Evolutionary conservation across 2,113 vertebrate species (phyloP), one percentile per base, ranked within the genome.

Genomic region (Glaucomys volans): DNA sequence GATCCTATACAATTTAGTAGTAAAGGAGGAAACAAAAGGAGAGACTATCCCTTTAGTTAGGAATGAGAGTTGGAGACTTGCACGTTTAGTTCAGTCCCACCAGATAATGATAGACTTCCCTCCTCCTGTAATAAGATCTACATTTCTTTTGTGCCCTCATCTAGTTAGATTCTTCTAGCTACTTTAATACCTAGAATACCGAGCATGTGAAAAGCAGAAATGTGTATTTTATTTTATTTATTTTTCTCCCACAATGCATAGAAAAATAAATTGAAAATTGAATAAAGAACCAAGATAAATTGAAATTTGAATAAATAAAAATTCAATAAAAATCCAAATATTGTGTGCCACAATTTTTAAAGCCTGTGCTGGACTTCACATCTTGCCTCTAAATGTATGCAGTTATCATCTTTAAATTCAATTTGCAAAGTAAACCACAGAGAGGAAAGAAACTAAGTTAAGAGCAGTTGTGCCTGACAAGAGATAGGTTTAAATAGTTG

Each of bases 191-290:
- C 1, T 32, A 26, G 28, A 3, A 18, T 64, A 62, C 0, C 42
- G n/a, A 80, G 22, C 4, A 64, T 17, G 52, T 42, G 26, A 40
- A 62, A 64, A 35, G 5, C 64, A 52, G 22, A 71, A 75, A 22
- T 11, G 44, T 35, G 35, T 5, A 35, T 22, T 71, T 32, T 17
- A 9, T 59, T 67, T 77, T 76, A 32, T 4, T 37, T 66, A 62
- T 42, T 71, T 9, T 32, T 9, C 1, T 9, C 20, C 22, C 4
- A 8, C 0, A 30, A 26, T 5, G 4, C 28, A 44, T 2, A 50
- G 22, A 37, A 83, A 75, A 75, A 47, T 12, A 72, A 62, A 90
- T 20, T 59, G 1, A 8, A 72, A 42, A 18, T 50, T 13, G 10
- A 47, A 71, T 32, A 79, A 62, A 69, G 4, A 35, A 8, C 1